Percentiles rank a stretch among this genome's conserved stretches.
Conservation (phyloP, 2,113 vertebrate species). For the Myiozetetes cayanensis region DNA sequence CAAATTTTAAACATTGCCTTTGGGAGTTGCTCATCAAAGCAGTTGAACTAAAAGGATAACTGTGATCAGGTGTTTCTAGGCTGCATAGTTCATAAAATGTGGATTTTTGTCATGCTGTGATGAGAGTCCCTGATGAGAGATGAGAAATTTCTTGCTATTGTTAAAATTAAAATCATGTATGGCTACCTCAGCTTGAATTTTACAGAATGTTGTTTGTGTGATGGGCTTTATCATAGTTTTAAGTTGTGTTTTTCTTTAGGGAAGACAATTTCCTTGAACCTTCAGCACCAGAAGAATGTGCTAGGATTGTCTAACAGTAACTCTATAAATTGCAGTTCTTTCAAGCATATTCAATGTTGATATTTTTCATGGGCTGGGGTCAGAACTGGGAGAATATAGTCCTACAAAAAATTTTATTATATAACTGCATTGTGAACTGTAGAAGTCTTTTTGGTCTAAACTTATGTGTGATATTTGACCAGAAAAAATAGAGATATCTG, state of each 20-base stretch:
- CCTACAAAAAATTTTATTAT: background rate
- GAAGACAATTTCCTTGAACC: background rate
- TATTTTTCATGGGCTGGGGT: background rate
- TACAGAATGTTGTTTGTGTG: background rate
- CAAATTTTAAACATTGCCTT: background rate
- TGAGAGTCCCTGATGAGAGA: background rate
- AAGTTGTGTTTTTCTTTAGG: background rate
- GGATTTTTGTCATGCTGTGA: background rate
- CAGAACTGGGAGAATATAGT: background rate
- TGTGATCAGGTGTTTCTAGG: slow-evolving; percentile 15
- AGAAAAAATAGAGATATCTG: background rate
- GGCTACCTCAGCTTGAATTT: background rate
- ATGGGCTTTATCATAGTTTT: background rate
- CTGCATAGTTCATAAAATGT: background rate
- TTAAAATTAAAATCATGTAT: background rate
- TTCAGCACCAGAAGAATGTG: background rate
- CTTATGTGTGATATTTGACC: background rate
- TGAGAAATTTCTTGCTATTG: background rate
- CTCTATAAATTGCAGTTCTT: background rate
- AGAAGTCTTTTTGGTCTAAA: background rate
- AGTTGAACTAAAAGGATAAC: background rate
- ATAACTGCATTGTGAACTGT: background rate
- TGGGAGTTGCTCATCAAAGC: slow-evolving; percentile 13
- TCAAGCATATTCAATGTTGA: background rate
- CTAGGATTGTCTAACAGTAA: background rate